These are phyloP conservation scores for Elysia crispata DNA, from an alignment of 2,888 invertebrate genomes.

Conservation along the genomic window DNA sequence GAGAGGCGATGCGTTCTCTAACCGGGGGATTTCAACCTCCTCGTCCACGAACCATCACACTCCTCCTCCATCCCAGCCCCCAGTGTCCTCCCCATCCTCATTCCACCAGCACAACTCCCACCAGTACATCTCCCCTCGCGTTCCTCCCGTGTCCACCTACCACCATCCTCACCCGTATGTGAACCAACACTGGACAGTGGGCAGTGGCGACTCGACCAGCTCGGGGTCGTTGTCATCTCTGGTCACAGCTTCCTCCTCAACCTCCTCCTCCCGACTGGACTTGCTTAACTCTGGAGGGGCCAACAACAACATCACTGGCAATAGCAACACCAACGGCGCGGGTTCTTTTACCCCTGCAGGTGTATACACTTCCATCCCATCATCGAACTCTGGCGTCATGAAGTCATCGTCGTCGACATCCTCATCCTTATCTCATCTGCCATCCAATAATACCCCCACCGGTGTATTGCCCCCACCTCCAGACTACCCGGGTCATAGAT, in stretches of 20 bases:
- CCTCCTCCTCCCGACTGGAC: slow-evolving; percentile 26
- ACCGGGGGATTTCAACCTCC: not conserved
- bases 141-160: slow-evolving; percentile 50
- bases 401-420: not conserved
- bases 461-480: slow-evolving; percentile 69
- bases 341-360: too few species aligned
- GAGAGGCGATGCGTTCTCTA: too few species aligned
- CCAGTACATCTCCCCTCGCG: slow-evolving; percentile 47
- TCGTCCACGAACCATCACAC: not conserved
- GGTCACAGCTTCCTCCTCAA: not conserved
- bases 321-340: too few species aligned
- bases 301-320: too few species aligned
- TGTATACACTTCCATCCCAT: not conserved
- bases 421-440: not conserved
- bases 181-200: slow-evolving; percentile 51
- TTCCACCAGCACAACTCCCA: not conserved
- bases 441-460: not conserved
- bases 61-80: not conserved
- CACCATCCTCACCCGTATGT: slow-evolving; percentile 54
- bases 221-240: not conserved
- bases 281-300: not conserved
- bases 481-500: slow-evolving; percentile 67
- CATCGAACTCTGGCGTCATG: slow-evolving; percentile 27
- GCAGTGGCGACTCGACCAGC: slow-evolving; percentile 38
- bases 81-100: not conserved